Base-by-base conservation (phyloP, 2,888 invertebrate species). In the Ophion slaviceki region DNA sequence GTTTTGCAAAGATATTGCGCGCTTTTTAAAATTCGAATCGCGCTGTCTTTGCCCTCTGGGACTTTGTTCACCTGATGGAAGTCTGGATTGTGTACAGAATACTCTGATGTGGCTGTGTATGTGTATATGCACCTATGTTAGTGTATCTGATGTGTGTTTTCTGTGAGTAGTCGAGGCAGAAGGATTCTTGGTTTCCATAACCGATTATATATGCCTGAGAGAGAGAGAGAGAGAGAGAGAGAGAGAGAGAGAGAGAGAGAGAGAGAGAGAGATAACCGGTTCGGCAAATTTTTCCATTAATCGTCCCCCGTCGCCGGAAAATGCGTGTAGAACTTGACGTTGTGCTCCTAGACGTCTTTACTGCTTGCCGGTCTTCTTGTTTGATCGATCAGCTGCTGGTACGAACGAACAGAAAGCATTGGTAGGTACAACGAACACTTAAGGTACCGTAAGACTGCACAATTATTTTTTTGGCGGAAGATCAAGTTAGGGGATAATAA, bases 291-390 rank as follows among this genome's bases (percentile, higher is more conserved):
- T 75, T 81, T 78, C 61, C 53, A 57, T 74, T 80, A 75, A 78
- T 77, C 61, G 81, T 85, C 72, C 74, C 75, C 74, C 75, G 71
- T 36, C 81, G 76, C 66, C 24, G 72, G 64, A 83, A 59, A 68
- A 68, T 45, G 59, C 79, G 74, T 66, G 71, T 83, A 79, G 75
- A 84, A 81, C 68, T 80, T 84, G 45, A 82, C 47, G 61, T 59
- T 74, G 80, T 72, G 53, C 14, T 64, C 78, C 20, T 57, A 17
- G 28, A 70, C 76, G 68, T 72, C 53, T 84, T 92, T 93, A 92
- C 91, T 93, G 93, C 88, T 94, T 94, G 88, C 91, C 91, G 82
- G 91, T 89, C 87, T 93, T 94, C 89, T 93, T 94, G 91, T 92
- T 93, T 90, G 93, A 91, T 88, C 93, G 92, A 79, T 94, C 94